A percentile compares a stretch with the other conserved stretches of the same genome.
These are phyloP conservation scores for Eupithecia subfuscata DNA, from an alignment of 2,888 invertebrate species.

Conservation along the genomic window DNA sequence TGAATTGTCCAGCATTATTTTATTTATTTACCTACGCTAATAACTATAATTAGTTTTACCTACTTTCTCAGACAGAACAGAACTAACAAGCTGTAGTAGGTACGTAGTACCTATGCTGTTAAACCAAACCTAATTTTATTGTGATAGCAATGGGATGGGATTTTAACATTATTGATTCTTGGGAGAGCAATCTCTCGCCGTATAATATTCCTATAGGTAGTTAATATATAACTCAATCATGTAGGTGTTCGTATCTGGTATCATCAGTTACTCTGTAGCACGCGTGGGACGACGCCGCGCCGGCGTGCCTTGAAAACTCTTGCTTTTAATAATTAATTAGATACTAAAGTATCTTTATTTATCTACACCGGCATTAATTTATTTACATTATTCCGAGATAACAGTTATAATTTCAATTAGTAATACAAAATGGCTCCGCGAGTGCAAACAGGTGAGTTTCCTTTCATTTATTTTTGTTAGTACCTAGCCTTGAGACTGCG, in stretches of 20 bases:
- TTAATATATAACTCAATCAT: background rate
- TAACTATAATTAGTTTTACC: too few species aligned
- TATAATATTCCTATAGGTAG: too few species aligned
- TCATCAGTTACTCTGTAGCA: background rate
- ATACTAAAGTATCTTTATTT: background rate
- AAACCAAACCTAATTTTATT: too few species aligned
- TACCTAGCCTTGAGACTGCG: background rate
- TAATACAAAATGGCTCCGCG: conserved; percentile 52
- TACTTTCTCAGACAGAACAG: too few species aligned
- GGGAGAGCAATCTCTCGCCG: background rate
- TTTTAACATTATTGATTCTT: background rate
- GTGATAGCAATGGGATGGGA: background rate
- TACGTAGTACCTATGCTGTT: too few species aligned
- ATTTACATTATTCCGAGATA: conserved; percentile 8
- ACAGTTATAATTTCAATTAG: background rate
- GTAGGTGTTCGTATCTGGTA: background rate
- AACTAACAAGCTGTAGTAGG: too few species aligned
- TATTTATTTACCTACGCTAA: too few species aligned
- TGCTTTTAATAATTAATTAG: background rate
- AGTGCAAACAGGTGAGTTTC: conserved; percentile 66
- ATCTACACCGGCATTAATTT: background rate
- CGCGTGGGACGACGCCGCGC: background rate
- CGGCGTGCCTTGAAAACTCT: background rate
- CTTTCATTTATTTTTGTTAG: conserved; percentile 29
- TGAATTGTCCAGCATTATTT: too few species aligned